These are phyloP conservation scores for Lateolabrax maculatus DNA, from an alignment of 2,797 vertebrate species.

Conservation along the genomic window DNA sequence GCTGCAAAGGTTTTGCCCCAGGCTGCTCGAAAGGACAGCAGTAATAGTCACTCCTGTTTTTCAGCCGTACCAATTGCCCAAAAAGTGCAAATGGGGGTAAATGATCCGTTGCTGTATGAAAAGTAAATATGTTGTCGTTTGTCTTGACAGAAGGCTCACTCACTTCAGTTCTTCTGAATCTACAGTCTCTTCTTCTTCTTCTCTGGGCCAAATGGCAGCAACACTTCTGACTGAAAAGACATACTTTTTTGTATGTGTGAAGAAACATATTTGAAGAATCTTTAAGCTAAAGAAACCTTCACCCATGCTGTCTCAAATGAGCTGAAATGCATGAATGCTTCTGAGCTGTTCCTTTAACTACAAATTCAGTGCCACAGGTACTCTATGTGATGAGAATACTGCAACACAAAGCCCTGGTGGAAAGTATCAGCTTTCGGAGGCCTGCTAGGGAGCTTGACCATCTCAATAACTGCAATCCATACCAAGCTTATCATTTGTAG, in stretches of 20 bases:
- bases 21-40: not conserved
- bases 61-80: not conserved
- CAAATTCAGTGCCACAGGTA: constrained; percentile 11
- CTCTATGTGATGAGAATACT: constrained; percentile 18
- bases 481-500: too few relatives aligned
- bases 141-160: constrained; percentile 18
- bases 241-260: not conserved
- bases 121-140: not conserved
- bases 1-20: not conserved
- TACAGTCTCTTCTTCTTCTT: not conserved
- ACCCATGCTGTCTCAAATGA: constrained; percentile 28
- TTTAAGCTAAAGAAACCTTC: constrained; percentile 24
- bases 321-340: constrained; percentile 20
- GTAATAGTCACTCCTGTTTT: not conserved
- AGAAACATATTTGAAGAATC: constrained; percentile 35
- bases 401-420: not conserved
- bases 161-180: constrained; percentile 14
- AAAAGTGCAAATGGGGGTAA: not conserved
- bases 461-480: not conserved
- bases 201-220: not conserved
- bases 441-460: too few relatives aligned
- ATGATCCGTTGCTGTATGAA: not conserved
- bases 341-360: constrained; percentile 21
- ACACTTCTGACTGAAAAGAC: constrained; percentile 20
- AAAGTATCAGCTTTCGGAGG: too few relatives aligned